These are phyloP conservation scores for Solenopsis fugax DNA, from an alignment of 1,140 invertebrate genomes.

Conservation along the genomic window DNA sequence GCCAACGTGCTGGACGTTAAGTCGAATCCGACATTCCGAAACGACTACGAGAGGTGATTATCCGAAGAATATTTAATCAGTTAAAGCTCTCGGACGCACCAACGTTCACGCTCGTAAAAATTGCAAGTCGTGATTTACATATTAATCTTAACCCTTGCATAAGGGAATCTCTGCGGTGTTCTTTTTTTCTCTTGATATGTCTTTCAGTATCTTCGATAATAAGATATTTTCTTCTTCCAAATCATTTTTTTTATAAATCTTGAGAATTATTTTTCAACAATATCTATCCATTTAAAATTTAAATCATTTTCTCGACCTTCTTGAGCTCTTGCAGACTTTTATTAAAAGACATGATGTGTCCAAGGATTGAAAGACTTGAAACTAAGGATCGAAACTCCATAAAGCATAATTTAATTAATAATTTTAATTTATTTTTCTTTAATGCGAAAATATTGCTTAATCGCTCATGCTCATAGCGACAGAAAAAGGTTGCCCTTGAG, in stretches of 20 bases:
- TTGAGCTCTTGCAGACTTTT: neutral
- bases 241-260: neutral
- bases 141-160: neutral
- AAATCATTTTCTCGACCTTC: neutral
- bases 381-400: neutral
- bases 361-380: neutral
- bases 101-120: neutral
- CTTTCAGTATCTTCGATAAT: neutral
- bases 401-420: neutral
- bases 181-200: neutral
- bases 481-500: conserved; percentile 85
- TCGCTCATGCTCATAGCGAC: neutral
- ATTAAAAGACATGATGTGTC: neutral
- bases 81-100: neutral
- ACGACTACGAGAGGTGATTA: conserved; percentile 31
- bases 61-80: neutral
- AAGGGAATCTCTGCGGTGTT: neutral
- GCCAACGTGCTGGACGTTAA: conserved; percentile 12
- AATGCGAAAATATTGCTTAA: neutral
- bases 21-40: neutral
- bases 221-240: neutral
- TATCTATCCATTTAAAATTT: neutral
- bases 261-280: neutral
- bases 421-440: neutral
- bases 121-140: neutral